Evolutionary conservation across 2,888 invertebrate genomes (phyloP), one percentile per base, ranked within the genome.

Genomic region (Dryomyza anilis): DNA sequence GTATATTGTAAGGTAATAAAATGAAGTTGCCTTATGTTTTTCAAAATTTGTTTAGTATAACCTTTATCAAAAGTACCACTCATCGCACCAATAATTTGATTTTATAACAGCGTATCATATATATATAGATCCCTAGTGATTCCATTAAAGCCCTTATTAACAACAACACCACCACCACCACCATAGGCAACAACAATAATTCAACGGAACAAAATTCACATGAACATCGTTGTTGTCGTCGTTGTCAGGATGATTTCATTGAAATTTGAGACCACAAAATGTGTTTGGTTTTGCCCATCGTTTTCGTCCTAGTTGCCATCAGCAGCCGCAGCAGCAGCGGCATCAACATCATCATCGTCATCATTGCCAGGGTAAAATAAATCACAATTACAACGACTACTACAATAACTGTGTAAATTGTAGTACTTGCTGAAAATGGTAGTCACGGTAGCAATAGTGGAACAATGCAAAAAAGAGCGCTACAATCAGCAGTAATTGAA

Each of bases 231-330:
- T 25, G 56, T 57, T 52, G 46, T 63, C 48, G 67, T 75, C 72
- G 53, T 61, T 61, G 73, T 72, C 72, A 78, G 78, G 78, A 78
- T 77, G 72, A 77, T 78, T 77, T 78, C 74, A 78, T 77, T 78
- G 77, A 78, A 77, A 77, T 77, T 76, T 77, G 78, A 77, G 76
- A 76, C 70, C 73, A 65, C 73, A 67, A 72, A 76, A 46, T 53
- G 29, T 70, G 74, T 60, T 61, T 67, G 48, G 66, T 66, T 53
- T 46, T 63, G 52, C 55, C 21, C 29, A 58, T 43, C 8, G 19
- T 36, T 21, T 36, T 46, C 52, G 46, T 30, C 25, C 43, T 43
- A 30, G 48, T 63, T 16, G 59, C 29, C 25, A 60, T 16, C 19
- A 56, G 55, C 30, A 33, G 48, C 43, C 30, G 56, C 45, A 60